Evolutionary conservation across 2,113 vertebrate genomes (phyloP).

Genomic region (Halichoeres trimaculatus): DNA sequence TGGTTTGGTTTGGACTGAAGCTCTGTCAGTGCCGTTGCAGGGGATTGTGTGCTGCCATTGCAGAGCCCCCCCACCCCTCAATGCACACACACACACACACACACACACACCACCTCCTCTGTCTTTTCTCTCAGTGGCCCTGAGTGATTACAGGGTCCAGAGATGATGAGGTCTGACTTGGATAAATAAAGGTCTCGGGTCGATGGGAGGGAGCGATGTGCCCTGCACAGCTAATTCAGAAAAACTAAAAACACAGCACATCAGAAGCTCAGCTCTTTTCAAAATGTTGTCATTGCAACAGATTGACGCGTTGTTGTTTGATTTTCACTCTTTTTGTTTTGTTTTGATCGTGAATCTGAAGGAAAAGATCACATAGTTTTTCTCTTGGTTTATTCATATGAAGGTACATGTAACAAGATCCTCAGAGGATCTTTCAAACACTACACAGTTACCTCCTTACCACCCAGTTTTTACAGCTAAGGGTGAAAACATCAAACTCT

Average conservation of each 20-base stretch:
- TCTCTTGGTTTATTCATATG: no score
- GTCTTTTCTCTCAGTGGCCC: conserved; percentile 35
- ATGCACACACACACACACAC: conserved; percentile 8
- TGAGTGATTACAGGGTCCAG: conserved; percentile 73
- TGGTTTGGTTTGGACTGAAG: conserved; percentile 70
- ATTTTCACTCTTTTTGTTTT: no score
- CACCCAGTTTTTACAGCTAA: no score
- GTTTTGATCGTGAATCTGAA: no score
- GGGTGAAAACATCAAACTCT: no score
- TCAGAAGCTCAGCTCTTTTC: conserved; percentile 32
- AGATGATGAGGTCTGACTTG: conserved; percentile 64
- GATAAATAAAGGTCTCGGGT: conserved; percentile 69
- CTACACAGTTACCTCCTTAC: no score
- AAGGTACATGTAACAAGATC: no score
- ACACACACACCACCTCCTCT: conserved; percentile 1
- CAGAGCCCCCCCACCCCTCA: background rate
- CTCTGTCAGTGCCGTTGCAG: conserved; percentile 56
- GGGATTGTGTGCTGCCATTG: conserved; percentile 54
- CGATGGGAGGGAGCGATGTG: conserved; percentile 28
- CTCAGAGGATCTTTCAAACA: no score
- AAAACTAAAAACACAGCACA: conserved; percentile 13
- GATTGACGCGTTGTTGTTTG: no score
- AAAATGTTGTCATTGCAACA: no score
- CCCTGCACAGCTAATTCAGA: conserved; percentile 37
- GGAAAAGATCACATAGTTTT: no score